Conservation (phyloP, 2,113 vertebrate species). For the Passer domesticus region DNA sequence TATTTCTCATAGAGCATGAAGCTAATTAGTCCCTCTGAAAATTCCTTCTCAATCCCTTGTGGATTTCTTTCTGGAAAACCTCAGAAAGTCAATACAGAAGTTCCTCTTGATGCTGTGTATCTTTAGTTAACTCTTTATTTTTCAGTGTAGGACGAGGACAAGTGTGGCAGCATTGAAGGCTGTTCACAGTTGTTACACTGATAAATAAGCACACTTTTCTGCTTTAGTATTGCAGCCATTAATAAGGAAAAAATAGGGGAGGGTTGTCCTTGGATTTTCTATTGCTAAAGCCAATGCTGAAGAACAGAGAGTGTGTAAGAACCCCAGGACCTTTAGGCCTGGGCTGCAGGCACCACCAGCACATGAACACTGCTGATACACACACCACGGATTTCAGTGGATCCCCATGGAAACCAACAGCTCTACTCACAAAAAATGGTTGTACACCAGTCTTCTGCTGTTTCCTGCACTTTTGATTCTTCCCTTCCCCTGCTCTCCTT, state of each 20-base stretch:
- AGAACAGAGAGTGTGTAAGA: neutral
- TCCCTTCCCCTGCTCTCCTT: neutral
- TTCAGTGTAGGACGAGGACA: neutral
- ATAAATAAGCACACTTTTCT: neutral
- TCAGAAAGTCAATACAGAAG: neutral
- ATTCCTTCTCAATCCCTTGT: neutral
- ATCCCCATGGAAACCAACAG: neutral
- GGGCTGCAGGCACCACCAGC: neutral
- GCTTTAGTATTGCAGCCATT: neutral
- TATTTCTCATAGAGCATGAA: neutral
- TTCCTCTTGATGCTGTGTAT: neutral
- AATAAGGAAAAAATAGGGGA: neutral
- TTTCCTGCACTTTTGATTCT: neutral
- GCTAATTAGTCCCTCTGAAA: conserved; percentile 38
- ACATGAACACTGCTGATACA: accelerated
- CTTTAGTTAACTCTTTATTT: neutral
- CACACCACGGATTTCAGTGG: accelerated
- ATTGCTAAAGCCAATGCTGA: neutral
- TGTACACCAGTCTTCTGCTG: neutral
- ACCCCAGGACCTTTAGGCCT: neutral
- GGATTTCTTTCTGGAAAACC: neutral
- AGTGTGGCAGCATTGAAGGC: neutral
- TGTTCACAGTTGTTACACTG: neutral
- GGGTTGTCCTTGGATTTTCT: neutral
- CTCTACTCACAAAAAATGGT: neutral